These are phyloP conservation scores for Drosophila prostipennis DNA, from an alignment of 2,888 invertebrate species.

Conservation along the genomic window DNA sequence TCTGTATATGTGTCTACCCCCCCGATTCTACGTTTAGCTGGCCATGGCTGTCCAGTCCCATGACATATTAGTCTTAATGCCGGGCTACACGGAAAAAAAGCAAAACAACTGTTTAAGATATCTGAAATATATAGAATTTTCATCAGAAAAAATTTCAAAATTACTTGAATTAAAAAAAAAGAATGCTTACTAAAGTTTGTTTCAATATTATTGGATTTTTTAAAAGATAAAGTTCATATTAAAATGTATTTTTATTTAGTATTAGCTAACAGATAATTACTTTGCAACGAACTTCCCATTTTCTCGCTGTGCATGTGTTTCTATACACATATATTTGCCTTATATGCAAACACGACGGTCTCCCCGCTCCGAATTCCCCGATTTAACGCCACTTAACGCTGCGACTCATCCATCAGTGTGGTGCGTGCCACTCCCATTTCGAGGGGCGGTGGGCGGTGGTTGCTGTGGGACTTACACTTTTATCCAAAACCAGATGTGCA, in stretches of 20 bases:
- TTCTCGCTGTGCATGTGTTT: slow-evolving; percentile 1
- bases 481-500: slow-evolving; percentile 44
- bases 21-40: not conserved
- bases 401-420: slow-evolving; percentile 25
- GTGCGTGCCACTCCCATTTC: slow-evolving; percentile 13
- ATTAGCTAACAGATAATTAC: not conserved
- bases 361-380: slow-evolving; percentile 2
- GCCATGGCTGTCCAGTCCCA: not conserved
- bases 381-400: slow-evolving; percentile 32
- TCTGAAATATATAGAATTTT: not conserved
- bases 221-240: too few species aligned
- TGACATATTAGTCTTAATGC: slow-evolving; percentile 1
- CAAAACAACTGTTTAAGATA: not conserved
- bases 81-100: not conserved
- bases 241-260: not conserved
- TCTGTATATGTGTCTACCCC: not conserved
- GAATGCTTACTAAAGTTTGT: too few species aligned
- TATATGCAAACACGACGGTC: not conserved
- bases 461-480: slow-evolving; percentile 34
- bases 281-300: not conserved
- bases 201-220: too few species aligned
- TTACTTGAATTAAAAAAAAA: too few species aligned
- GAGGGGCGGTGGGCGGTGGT: not conserved
- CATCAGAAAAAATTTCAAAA: too few species aligned
- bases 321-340: not conserved